Conservation (phyloP, 2,797 vertebrate genomes). For the Myripristis murdjan region DNA sequence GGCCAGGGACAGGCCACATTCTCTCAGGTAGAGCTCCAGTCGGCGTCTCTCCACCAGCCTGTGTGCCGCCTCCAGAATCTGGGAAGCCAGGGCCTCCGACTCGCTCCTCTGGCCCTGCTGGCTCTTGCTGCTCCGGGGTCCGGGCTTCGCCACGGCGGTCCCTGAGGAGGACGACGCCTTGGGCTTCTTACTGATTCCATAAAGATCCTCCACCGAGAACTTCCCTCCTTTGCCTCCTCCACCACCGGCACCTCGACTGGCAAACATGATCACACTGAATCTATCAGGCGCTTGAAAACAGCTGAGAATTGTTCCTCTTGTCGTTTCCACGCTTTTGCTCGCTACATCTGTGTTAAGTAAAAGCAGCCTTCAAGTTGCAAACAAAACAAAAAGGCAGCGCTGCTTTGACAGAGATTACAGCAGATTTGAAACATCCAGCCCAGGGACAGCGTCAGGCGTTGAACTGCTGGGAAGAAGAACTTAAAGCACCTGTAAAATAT, state of each 20-base stretch:
- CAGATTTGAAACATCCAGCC: slow-evolving; percentile 70
- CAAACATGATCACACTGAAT: slow-evolving; percentile 81
- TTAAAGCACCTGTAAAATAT: slow-evolving; percentile 62
- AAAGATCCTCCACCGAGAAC: slow-evolving; percentile 88
- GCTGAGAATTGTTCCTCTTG: slow-evolving; percentile 33
- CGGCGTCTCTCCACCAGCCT: slow-evolving; percentile 82
- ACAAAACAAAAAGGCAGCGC: slow-evolving; percentile 69
- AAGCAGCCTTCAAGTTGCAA: slow-evolving; percentile 46
- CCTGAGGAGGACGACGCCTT: slow-evolving; percentile 79
- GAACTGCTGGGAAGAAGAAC: slow-evolving; percentile 55
- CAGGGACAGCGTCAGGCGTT: slow-evolving; percentile 63
- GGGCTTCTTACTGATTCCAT: slow-evolving; percentile 88
- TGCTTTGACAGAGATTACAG: slow-evolving; percentile 69
- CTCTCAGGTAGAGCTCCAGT: slow-evolving; percentile 85
- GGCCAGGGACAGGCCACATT: slow-evolving; percentile 80
- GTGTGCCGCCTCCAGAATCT: slow-evolving; percentile 84
- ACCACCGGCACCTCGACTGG: slow-evolving; percentile 76
- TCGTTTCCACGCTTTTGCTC: slow-evolving; percentile 42
- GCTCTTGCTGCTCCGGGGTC: slow-evolving; percentile 63
- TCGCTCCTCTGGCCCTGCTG: slow-evolving; percentile 70
- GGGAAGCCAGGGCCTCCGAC: slow-evolving; percentile 78
- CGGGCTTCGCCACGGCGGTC: slow-evolving; percentile 67
- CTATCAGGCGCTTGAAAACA: slow-evolving; percentile 27
- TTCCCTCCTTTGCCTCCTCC: slow-evolving; percentile 85
- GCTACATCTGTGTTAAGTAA: slow-evolving; percentile 50